Evolutionary conservation across 2,888 invertebrate species (phyloP).

Genomic region (Lasioglossum malachurum): DNA sequence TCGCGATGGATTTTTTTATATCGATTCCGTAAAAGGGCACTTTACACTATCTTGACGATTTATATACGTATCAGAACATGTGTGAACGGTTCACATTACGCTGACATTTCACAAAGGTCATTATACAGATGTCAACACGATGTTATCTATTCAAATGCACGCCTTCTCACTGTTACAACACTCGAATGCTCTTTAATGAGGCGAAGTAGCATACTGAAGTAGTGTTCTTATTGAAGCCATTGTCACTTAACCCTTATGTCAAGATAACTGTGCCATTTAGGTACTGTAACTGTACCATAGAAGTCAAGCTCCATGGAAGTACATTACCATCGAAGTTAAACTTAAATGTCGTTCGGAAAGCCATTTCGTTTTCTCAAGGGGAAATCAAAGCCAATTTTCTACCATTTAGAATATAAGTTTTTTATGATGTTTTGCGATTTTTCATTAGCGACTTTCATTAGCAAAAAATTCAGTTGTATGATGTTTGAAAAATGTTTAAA

Average conservation of each 20-base stretch:
- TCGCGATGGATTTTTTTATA: background rate
- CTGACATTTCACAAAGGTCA: constrained; percentile 58
- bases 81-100: constrained; percentile 29
- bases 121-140: constrained; percentile 60
- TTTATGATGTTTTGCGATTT: too few relatives aligned
- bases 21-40: background rate
- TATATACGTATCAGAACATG: background rate
- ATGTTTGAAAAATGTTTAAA: too few relatives aligned
- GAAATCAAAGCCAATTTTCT: too few relatives aligned
- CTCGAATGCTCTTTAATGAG: constrained; percentile 46
- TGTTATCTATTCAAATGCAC: constrained; percentile 57
- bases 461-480: too few relatives aligned
- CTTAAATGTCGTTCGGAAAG: background rate
- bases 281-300: background rate
- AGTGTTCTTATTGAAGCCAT: constrained; percentile 20
- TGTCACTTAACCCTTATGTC: constrained; percentile 10
- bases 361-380: too few relatives aligned
- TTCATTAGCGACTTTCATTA: too few relatives aligned
- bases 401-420: too few relatives aligned
- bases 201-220: constrained; percentile 5
- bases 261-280: background rate
- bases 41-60: background rate
- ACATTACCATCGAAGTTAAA: background rate
- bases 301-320: background rate
- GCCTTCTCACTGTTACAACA: constrained; percentile 32